Conservation (phyloP, 2,797 vertebrate species). For the Diplodus puntazzo region DNA sequence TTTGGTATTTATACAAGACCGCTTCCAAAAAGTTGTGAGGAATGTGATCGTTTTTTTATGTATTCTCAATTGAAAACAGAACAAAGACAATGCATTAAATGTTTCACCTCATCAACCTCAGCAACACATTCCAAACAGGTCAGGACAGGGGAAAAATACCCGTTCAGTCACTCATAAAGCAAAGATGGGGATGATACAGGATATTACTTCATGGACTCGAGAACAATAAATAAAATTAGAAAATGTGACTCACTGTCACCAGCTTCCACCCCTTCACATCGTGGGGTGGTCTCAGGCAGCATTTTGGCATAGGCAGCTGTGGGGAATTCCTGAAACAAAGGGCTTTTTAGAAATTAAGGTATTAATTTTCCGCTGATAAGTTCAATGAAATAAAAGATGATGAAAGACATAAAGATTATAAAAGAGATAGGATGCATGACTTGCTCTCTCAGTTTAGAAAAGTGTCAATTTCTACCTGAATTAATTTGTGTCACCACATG, state of each 20-base stretch:
- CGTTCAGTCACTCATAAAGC: too few relatives aligned
- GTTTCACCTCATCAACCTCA: too few relatives aligned
- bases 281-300: conserved; percentile 27
- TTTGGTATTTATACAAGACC: background rate
- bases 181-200: too few relatives aligned
- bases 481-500: conserved; percentile 18
- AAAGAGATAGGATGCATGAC: conserved; percentile 25
- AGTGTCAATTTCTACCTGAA: conserved; percentile 18
- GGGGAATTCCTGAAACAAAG: conserved; percentile 73
- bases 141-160: too few relatives aligned
- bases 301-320: conserved; percentile 56
- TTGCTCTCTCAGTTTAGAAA: conserved; percentile 9
- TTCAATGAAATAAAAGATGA: conserved; percentile 49
- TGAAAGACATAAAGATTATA: conserved; percentile 43
- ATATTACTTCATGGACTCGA: too few relatives aligned
- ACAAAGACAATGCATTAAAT: too few relatives aligned
- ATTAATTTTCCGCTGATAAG: conserved; percentile 59
- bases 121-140: too few relatives aligned
- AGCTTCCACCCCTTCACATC: conserved; percentile 12
- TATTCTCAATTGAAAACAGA: too few relatives aligned
- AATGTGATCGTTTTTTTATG: too few relatives aligned
- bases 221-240: conserved; percentile 31
- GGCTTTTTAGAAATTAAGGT: conserved; percentile 55
- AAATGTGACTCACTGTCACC: conserved; percentile 49
- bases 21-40: too few relatives aligned